These are phyloP conservation scores for Turritopsis dohrnii DNA, from an alignment of 30 jellyfish, hydroid and myxozoan species.

Conservation along the genomic window DNA sequence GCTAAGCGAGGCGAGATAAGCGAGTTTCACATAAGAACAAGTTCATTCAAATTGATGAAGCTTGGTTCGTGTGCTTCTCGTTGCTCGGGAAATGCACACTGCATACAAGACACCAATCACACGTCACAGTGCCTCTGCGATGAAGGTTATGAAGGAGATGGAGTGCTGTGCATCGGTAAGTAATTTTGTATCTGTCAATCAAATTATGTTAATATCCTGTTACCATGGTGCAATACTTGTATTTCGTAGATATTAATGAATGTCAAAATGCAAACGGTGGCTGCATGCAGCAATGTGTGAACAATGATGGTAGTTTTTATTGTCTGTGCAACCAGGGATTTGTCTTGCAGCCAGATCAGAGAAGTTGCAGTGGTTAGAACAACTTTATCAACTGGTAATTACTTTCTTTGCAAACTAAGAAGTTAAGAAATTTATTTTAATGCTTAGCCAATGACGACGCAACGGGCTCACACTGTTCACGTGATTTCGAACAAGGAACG, in stretches of 20 bases:
- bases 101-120: conserved; percentile 22
- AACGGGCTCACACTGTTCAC: conserved; percentile 22
- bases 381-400: too few relatives aligned
- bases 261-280: conserved; percentile 30
- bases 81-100: conserved; percentile 55
- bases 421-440: not conserved
- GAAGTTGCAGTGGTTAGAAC: conserved; percentile 28
- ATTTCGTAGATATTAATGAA: conserved; percentile 20
- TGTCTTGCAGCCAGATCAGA: conserved; percentile 21
- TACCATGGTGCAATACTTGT: not conserved
- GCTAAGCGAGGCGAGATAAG: conserved; percentile 47
- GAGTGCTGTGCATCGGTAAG: conserved; percentile 66
- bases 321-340: conserved; percentile 33
- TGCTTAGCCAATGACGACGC: not conserved
- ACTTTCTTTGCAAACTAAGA: too few relatives aligned
- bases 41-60: conserved; percentile 13
- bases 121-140: conserved; percentile 43
- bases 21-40: conserved; percentile 46
- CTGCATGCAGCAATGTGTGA: conserved; percentile 26
- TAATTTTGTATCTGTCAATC: not conserved
- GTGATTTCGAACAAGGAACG: conserved; percentile 59
- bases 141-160: conserved; percentile 84
- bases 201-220: not conserved
- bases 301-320: conserved; percentile 22
- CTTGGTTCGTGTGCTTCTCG: conserved; percentile 60